Percentiles rank a stretch among this genome's conserved stretches.
These are phyloP conservation scores for Nyctereutes procyonoides DNA, from an alignment of 2,113 vertebrate species.

Conservation along the genomic window DNA sequence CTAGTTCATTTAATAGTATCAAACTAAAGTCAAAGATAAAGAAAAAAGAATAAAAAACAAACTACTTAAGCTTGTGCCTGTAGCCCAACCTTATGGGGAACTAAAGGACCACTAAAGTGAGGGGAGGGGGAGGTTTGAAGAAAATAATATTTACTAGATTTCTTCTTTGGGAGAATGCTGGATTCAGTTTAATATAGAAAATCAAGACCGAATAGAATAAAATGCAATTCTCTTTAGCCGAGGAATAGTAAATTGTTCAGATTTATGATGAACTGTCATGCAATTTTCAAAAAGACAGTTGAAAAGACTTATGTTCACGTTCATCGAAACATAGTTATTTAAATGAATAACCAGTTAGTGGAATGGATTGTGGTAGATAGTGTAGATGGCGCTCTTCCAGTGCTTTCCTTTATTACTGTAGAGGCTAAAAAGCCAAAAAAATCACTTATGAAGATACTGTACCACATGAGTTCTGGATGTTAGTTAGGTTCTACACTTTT, in stretches of 20 bases:
- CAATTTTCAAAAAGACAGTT: neutral
- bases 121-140: no score
- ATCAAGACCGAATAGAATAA: neutral
- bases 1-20: neutral
- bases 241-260: neutral
- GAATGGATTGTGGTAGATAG: no score
- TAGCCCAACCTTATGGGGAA: neutral
- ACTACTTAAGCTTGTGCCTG: neutral
- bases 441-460: neutral
- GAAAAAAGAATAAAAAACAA: neutral
- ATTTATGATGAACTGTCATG: rapidly evolving
- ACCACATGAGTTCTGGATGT: no score
- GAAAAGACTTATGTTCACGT: neutral
- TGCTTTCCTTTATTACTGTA: neutral
- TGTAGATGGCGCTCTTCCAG: neutral
- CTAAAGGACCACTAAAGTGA: neutral
- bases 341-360: neutral
- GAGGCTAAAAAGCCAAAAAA: neutral
- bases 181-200: neutral
- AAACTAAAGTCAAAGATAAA: neutral
- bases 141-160: neutral
- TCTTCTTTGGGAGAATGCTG: neutral
- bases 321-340: neutral
- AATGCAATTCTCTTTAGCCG: neutral
- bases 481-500: neutral